These are phyloP conservation scores for Fabriciana adippe DNA, from an alignment of 2,888 invertebrate genomes.

Conservation along the genomic window DNA sequence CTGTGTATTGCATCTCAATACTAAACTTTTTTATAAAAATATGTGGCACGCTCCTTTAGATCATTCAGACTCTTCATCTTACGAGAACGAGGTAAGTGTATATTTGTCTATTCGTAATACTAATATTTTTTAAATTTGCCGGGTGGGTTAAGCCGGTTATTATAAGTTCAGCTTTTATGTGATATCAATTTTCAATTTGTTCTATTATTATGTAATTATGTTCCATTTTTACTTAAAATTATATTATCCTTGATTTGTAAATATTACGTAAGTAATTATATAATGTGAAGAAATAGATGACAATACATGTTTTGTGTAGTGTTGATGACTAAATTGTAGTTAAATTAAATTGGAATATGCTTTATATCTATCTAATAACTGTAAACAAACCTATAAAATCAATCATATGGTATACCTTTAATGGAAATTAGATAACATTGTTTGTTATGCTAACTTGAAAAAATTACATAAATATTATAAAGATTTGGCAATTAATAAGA, in stretches of 20 bases:
- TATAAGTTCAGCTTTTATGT: conserved; percentile 2
- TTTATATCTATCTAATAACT: not conserved
- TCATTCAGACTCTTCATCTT: not conserved
- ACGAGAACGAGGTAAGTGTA: conserved; percentile 4
- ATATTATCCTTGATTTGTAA: conserved; percentile 53
- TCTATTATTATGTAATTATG: conserved; percentile 31
- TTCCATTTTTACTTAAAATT: conserved; percentile 24
- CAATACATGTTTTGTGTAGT: not conserved
- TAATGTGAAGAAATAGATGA: conserved; percentile 48
- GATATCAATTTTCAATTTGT: conserved; percentile 1
- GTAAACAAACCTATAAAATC: not conserved
- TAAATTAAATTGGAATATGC: not conserved
- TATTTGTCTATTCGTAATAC: conserved; percentile 1
- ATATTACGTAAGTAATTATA: conserved; percentile 72
- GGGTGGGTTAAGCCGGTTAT: conserved; percentile 10
- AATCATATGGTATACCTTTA: too few species aligned
- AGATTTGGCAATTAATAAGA: too few species aligned
- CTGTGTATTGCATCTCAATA: not conserved
- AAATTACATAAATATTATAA: too few species aligned
- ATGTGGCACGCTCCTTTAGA: conserved; percentile 9
- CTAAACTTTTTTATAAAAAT: not conserved
- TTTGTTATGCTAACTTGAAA: too few species aligned
- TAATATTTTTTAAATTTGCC: conserved; percentile 11
- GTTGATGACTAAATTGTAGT: not conserved
- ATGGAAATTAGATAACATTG: too few species aligned